Evolutionary conservation across 2,888 invertebrate genomes (phyloP).

Genomic region (Rhynchonema sp.): DNA sequence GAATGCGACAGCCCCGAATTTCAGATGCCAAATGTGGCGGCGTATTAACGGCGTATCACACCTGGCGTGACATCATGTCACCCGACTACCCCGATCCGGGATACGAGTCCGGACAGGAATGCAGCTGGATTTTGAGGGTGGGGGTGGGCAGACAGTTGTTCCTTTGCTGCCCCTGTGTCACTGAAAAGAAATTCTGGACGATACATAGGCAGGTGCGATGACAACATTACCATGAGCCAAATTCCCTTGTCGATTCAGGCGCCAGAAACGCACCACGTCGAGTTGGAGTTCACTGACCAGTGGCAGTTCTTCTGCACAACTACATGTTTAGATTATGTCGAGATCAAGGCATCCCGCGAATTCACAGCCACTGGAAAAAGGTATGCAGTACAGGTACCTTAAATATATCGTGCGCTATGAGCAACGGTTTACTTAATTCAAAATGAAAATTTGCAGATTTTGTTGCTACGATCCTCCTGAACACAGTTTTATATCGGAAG

Average conservation of each 20-base stretch:
- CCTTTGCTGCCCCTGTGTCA: too few species aligned
- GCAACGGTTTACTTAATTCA: background rate
- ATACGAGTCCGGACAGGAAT: slow-evolving; percentile 17
- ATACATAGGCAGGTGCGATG: too few species aligned
- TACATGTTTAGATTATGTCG: slow-evolving; percentile 25
- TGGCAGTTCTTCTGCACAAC: slow-evolving; percentile 24
- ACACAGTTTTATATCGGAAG: slow-evolving; percentile 89
- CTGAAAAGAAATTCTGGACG: too few species aligned
- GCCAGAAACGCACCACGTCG: slow-evolving; percentile 13
- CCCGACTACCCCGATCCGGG: slow-evolving; percentile 11
- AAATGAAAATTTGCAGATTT: slow-evolving; percentile 12
- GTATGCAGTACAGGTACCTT: slow-evolving; percentile 8
- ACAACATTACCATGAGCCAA: too few species aligned
- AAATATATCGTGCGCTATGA: background rate
- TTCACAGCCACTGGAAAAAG: slow-evolving; percentile 21
- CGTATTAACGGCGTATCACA: slow-evolving; percentile 7
- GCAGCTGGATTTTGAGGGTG: slow-evolving; percentile 16
- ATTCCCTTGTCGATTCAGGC: slow-evolving; percentile 13
- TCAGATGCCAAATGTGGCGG: slow-evolving; percentile 23
- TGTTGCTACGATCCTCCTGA: slow-evolving; percentile 38
- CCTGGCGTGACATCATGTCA: slow-evolving; percentile 11
- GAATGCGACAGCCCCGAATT: too few species aligned
- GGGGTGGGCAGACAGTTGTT: too few species aligned
- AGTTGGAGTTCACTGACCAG: slow-evolving; percentile 21
- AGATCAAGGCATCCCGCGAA: slow-evolving; percentile 20